Evolutionary conservation across 2,888 invertebrate species (phyloP).

Genomic region (Xanthia togata): DNA sequence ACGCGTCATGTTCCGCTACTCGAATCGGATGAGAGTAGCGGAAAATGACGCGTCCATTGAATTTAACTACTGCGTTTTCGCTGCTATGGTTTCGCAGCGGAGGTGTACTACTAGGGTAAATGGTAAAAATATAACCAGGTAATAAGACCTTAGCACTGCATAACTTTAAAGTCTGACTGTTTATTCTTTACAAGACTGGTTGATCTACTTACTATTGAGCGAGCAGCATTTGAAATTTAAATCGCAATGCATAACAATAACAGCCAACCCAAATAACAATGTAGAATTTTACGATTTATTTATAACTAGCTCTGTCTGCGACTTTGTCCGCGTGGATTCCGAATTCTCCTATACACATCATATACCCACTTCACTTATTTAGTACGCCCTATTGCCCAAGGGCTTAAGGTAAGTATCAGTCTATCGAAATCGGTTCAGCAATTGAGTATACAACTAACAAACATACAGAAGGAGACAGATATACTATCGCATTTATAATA

Average conservation of each 20-base stretch:
- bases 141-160: too few species aligned
- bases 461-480: not conserved
- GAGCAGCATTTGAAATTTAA: conserved; percentile 41
- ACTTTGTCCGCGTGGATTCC: not conserved
- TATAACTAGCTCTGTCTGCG: not conserved
- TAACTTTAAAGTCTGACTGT: not conserved
- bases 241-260: conserved; percentile 33
- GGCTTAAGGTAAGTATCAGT: not conserved
- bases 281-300: conserved; percentile 3
- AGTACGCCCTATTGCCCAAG: not conserved
- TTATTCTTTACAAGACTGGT: not conserved
- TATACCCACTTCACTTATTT: not conserved
- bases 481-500: conserved; percentile 1
- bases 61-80: too few species aligned
- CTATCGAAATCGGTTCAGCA: not conserved
- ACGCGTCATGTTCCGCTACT: too few species aligned
- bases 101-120: too few species aligned
- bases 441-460: not conserved
- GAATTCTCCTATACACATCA: not conserved
- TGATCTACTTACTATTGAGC: not conserved
- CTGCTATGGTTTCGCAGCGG: too few species aligned
- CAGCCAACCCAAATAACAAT: conserved; percentile 1
- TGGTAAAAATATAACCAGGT: not conserved
- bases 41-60: too few species aligned
- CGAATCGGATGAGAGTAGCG: too few species aligned